Conservation (phyloP, 2,797 vertebrate genomes). For the Sebastes vulpes region DNA sequence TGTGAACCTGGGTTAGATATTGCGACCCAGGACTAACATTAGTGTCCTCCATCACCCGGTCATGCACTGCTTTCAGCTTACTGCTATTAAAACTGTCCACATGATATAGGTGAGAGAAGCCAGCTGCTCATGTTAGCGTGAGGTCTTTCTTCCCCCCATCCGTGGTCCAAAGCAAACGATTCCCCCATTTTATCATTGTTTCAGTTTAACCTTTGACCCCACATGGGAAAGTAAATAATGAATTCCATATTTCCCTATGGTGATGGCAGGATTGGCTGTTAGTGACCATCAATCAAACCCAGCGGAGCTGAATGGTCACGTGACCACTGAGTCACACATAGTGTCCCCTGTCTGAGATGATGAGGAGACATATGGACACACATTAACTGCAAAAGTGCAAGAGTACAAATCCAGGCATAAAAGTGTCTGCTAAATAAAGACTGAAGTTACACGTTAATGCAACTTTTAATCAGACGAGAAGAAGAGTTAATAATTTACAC, state of each 20-base stretch:
- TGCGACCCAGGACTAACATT: conserved; percentile 75
- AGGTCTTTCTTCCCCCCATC: conserved; percentile 63
- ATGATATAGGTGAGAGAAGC: conserved; percentile 83
- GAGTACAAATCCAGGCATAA: not conserved
- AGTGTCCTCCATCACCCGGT: conserved; percentile 77
- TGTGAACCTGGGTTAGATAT: conserved; percentile 78
- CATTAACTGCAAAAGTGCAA: not conserved
- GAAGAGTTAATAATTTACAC: not conserved
- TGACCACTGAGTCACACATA: conserved; percentile 65
- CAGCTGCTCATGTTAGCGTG: conserved; percentile 81
- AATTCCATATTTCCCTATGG: conserved; percentile 90
- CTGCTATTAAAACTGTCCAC: conserved; percentile 83
- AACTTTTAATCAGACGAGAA: not conserved
- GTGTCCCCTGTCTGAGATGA: conserved; percentile 65
- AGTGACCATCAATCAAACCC: conserved; percentile 88
- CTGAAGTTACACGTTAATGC: not conserved
- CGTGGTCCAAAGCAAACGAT: conserved; percentile 73
- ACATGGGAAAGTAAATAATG: conserved; percentile 88
- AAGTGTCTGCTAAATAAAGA: not conserved
- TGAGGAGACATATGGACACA: not conserved
- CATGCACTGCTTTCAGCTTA: conserved; percentile 69
- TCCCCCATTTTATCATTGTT: conserved; percentile 87
- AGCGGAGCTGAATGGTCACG: conserved; percentile 59
- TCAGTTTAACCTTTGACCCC: conserved; percentile 89
- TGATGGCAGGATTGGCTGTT: conserved; percentile 72